Base-by-base conservation (phyloP, 2,797 vertebrate genomes). In the Ctenosaura bakeri region DNA sequence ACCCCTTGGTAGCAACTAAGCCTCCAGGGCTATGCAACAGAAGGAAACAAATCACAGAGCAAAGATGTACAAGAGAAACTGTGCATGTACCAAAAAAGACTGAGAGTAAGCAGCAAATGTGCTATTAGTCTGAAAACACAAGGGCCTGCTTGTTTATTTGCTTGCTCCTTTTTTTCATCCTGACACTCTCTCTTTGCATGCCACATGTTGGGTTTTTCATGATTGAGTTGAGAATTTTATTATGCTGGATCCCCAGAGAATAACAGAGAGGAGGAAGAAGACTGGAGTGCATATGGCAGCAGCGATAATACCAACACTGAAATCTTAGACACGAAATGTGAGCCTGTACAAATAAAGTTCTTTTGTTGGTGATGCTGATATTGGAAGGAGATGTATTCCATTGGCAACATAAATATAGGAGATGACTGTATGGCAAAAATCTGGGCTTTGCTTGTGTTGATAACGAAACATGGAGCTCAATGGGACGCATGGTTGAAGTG, bases 211-310 rank as follows among this genome's bases (percentile, higher is more conserved):
- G 92, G 90, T 94, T 95, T 94, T 92, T 94, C 94, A 92, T 96
- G 95, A 96, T 94, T 95, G 92, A 96, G 93, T 93, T 94, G 91
- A 93, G 93, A 96, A 93, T 96, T 95, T 94, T 93, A 94, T 95
- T 95, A 92, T 92, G 52, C 54, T 85, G 32, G 10, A 52, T 93
- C 88, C 94, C 92, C 62, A 22, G 81, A 95, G 94, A 93, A 90
- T 92, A 78, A 88, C 85, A 81, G 90, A 95, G 78, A 92, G 91
- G 95, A 95, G 92, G 83, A 76, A 94, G 93, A 94, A 96, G 94
- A 66, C 93, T 91, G 93, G 92, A 79, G 80, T 88, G 92, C 94
- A 93, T 95, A 96, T 92, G 93, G 94, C 87, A 93, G 90, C 93
- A 88, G 86, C 90, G 69, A 90, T 50, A 74, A 94, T 86, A 94